Evolutionary conservation across 2,113 vertebrate genomes (phyloP), one percentile per base, ranked within the genome.

Genomic region (Xiphorhynchus elegans): DNA sequence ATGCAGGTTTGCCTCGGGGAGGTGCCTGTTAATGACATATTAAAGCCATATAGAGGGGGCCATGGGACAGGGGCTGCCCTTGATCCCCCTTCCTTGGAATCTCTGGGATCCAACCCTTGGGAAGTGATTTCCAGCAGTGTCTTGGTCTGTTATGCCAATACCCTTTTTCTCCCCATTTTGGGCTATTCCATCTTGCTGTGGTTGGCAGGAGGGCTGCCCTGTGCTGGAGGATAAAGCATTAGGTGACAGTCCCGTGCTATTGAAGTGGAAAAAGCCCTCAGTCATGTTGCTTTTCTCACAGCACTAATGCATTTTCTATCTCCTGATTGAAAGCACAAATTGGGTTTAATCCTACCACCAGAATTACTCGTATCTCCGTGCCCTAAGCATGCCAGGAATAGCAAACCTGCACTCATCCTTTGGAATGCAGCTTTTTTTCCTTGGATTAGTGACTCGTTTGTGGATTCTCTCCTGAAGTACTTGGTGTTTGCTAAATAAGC

Each of bases 401-500:
- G 66, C 66, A 72, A 89, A 89, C n/a, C 58, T 72, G n/a, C 21
- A 46, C 52, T 55, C 46, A 76, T 14, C 35, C 52, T 55, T 67
- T 33, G 17, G 56, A 87, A 82, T 90, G 82, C 56, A 35, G 35
- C 23, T 78, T 44, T 56, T 29, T 26, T 13, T 20, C 10, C 83
- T 73, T 79, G 66, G 58, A 73, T 95, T 85, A 93, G 78, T 69
- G 70, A 26, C 66, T 90, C 93, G 74, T 93, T 91, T 87, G 84
- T 84, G 78, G 66, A 73, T 83, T 89, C 46, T 68, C 67, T 79
- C 12, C 70, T 59, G 35, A 82, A 76, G 50, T 31, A 56, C 58
- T 93, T 25, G 53, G 64, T 66, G 69, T 96, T 91, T 89, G 84
- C 49, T 93, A 80, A 96, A 94, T 94, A 89, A 93, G 85, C 85